Conservation (phyloP, 2,797 vertebrate species). For the Halcyon chelicuti region DNA sequence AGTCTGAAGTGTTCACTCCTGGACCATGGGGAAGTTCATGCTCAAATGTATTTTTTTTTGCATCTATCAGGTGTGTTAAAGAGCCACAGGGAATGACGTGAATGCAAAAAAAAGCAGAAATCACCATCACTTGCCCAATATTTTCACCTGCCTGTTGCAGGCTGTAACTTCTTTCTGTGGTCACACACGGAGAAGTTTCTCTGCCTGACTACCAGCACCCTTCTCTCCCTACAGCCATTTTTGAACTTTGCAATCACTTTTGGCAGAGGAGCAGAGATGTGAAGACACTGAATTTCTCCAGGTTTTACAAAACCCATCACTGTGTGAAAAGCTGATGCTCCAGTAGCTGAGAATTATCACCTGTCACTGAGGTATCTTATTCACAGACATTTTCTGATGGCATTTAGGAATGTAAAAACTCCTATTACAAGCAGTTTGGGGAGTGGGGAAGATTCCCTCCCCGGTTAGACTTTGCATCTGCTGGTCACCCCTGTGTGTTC, state of each 20-base stretch:
- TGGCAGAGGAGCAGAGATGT: not conserved
- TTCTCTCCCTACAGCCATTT: not conserved
- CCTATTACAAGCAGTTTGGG: not conserved
- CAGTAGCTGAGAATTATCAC: not conserved
- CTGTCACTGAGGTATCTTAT: not conserved
- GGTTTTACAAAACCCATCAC: not conserved
- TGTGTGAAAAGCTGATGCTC: not conserved
- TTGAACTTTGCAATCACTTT: not conserved
- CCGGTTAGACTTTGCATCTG: not conserved
- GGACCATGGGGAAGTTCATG: not conserved
- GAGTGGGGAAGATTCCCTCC: not conserved
- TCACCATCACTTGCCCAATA: not conserved
- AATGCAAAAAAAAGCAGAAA: not conserved
- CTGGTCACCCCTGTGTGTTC: accelerated
- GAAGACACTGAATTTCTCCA: not conserved
- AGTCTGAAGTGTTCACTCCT: not conserved
- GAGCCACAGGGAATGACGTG: accelerated
- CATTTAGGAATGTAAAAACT: not conserved
- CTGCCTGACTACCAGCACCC: not conserved
- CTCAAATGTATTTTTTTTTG: not conserved
- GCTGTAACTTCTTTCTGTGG: not conserved
- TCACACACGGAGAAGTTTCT: accelerated
- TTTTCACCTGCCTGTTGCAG: not conserved
- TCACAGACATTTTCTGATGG: not conserved
- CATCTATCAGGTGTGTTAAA: too few species aligned